Evolutionary conservation across 37 sponge, comb jelly and placozoan species (phyloP).

Genomic region (Mnemiopsis leidyi): DNA sequence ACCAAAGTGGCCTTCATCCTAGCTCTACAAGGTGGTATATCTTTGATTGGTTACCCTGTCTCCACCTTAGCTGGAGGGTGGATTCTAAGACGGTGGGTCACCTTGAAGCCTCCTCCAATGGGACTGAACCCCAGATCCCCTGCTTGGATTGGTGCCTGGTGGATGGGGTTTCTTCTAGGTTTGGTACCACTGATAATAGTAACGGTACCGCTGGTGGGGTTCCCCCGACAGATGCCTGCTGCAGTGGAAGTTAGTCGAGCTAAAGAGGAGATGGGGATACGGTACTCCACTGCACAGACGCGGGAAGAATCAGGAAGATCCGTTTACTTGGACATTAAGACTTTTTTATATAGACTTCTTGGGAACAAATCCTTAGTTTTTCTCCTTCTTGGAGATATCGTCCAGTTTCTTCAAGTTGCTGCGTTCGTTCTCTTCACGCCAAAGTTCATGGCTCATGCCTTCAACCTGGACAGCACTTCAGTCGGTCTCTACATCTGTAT

Average conservation of each 20-base stretch:
- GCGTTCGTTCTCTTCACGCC: conserved; percentile 7
- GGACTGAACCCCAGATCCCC: background rate
- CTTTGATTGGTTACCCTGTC: conserved; percentile 6
- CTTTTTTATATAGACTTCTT: background rate
- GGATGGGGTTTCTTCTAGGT: background rate
- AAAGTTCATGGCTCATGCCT: conserved; percentile 22
- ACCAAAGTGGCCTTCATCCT: conserved; percentile 14
- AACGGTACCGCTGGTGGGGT: conserved; percentile 1
- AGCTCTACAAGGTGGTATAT: background rate
- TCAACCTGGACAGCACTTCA: background rate
- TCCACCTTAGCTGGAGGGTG: background rate
- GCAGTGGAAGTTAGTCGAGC: background rate
- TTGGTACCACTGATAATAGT: background rate
- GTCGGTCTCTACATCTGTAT: conserved; percentile 27
- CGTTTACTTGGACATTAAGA: background rate
- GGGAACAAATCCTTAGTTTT: background rate
- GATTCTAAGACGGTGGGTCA: background rate
- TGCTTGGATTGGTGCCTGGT: conserved; percentile 27
- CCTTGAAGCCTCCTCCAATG: background rate
- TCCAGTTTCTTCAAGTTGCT: conserved; percentile 18
- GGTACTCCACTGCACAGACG: background rate
- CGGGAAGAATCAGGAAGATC: background rate
- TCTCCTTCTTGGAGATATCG: background rate
- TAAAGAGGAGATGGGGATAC: background rate
- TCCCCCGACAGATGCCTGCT: conserved; percentile 26